These are phyloP conservation scores for Syngnathus typhle DNA, from an alignment of 2,113 vertebrate genomes.

Conservation along the genomic window DNA sequence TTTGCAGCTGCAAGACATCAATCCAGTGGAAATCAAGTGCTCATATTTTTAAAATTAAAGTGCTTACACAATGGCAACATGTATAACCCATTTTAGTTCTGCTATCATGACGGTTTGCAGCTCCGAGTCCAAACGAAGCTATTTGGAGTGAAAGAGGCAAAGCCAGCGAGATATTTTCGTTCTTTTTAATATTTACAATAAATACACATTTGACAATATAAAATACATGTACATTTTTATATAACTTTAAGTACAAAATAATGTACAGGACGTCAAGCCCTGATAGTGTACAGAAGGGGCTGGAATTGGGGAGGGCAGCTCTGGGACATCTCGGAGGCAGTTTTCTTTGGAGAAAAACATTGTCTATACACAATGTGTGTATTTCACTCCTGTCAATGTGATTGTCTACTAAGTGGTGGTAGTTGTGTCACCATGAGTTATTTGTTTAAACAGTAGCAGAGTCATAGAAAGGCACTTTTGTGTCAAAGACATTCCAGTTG, in stretches of 20 bases:
- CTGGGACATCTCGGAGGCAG: conserved; percentile 75
- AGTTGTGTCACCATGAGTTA: conserved; percentile 45
- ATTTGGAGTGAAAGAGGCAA: background rate
- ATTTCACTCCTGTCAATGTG: conserved; percentile 51
- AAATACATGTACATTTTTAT: conserved; percentile 86
- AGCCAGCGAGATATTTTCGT: background rate
- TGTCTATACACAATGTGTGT: conserved; percentile 70
- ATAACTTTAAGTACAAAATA: conserved; percentile 76
- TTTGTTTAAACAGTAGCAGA: conserved; percentile 60
- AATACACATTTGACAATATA: conserved; percentile 82
- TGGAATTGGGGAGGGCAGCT: conserved; percentile 63
- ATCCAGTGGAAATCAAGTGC: conserved; percentile 70
- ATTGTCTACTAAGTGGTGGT: conserved; percentile 45
- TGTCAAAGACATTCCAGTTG: conserved; percentile 70
- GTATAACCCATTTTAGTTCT: conserved; percentile 31
- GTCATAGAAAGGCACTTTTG: conserved; percentile 71
- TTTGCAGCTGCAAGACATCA: conserved; percentile 82
- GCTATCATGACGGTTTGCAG: conserved; percentile 38
- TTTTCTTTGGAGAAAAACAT: conserved; percentile 79
- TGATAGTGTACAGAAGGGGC: conserved; percentile 80
- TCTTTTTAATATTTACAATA: conserved; percentile 84
- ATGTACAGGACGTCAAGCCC: conserved; percentile 87
- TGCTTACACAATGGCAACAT: conserved; percentile 44
- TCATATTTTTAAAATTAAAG: conserved; percentile 43
- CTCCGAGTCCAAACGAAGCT: conserved; percentile 22